phyloP scores from a whole-genome alignment of 2,113 vertebrate genomes.

The Pachypanchax playfairii region DNA sequence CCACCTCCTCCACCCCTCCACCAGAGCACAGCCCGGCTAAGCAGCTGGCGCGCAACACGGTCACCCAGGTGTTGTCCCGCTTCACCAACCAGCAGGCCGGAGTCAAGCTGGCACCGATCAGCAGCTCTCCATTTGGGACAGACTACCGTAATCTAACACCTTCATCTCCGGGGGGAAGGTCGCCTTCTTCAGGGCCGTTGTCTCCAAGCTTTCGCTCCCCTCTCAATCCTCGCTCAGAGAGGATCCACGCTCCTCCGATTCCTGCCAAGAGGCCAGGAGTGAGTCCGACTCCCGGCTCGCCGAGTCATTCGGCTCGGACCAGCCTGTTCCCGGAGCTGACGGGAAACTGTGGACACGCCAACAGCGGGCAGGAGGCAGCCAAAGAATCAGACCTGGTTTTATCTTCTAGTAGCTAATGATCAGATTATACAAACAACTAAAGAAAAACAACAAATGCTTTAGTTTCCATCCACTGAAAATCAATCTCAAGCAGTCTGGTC shows the following conservation, averaged over 20 bases:
- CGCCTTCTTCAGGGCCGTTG: constrained; percentile 81
- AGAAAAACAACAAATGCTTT: constrained; percentile 11
- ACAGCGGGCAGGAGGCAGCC: constrained; percentile 79
- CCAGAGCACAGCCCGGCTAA: constrained; percentile 89
- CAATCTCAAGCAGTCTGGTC: no score
- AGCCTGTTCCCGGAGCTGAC: constrained; percentile 84
- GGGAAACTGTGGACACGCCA: constrained; percentile 82
- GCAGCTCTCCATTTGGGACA: constrained; percentile 96
- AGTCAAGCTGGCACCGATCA: constrained; percentile 80
- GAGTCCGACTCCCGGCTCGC: constrained; percentile 85
- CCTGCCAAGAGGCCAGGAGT: constrained; percentile 91
- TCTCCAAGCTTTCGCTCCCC: constrained; percentile 94
- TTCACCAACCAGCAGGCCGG: constrained; percentile 94
- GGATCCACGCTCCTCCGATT: constrained; percentile 87
- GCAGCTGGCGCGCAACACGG: constrained; percentile 95
- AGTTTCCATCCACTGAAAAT: no score
- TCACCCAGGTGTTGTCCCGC: constrained; percentile 96
- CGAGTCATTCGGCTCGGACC: constrained; percentile 75
- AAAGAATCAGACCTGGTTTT: constrained; percentile 90
- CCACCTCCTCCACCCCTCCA: constrained; percentile 74
- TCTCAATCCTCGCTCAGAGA: constrained; percentile 88
- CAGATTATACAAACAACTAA: neutral
- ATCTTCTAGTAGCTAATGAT: constrained; percentile 79
- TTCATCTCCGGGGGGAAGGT: constrained; percentile 78
- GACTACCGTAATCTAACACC: constrained; percentile 90